Evolutionary conservation across 30 jellyfish, hydroid and myxozoan genomes (phyloP).

Genomic region (Euphysa ruthae): DNA sequence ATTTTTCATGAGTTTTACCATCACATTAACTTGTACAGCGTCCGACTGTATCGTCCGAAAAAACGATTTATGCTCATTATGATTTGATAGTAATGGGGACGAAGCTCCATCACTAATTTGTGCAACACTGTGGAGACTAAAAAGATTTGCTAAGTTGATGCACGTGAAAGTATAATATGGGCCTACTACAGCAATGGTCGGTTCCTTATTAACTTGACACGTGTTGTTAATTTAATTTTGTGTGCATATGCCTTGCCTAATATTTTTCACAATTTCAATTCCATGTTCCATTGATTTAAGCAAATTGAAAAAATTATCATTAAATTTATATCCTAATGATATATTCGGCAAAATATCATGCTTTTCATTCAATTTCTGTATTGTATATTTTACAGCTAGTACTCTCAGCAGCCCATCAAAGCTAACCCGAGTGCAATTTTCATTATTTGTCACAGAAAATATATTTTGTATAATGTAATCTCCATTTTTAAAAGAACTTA

Average conservation of each 20-base stretch:
- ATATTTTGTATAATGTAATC: conserved; percentile 62
- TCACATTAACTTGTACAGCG: conserved; percentile 53
- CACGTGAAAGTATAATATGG: conserved; percentile 54
- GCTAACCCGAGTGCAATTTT: conserved; percentile 9
- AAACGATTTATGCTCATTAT: conserved; percentile 41
- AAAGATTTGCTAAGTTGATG: conserved; percentile 68
- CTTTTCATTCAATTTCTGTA: conserved; percentile 11
- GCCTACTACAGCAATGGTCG: conserved; percentile 65
- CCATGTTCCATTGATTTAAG: conserved; percentile 76
- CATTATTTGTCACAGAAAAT: conserved; percentile 33
- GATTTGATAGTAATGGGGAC: conserved; percentile 53
- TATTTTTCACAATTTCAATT: conserved; percentile 53
- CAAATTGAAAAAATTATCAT: conserved; percentile 51
- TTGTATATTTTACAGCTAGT: conserved; percentile 64
- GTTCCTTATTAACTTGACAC: conserved; percentile 14
- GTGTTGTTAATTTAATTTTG: conserved; percentile 40
- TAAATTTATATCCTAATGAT: conserved; percentile 56
- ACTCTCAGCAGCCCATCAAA: conserved; percentile 46
- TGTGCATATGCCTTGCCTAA: conserved; percentile 54
- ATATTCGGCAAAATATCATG: conserved; percentile 40
- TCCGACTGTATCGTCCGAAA: conserved; percentile 89
- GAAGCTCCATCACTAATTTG: conserved; percentile 80
- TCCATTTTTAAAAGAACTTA: too few relatives aligned
- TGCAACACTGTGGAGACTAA: conserved; percentile 59
- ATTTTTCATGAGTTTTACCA: conserved; percentile 50